A percentile compares a stretch with the other conserved stretches of the same genome.
Evolutionary conservation across 2,113 vertebrate species (phyloP).

Genomic region (Cyphomyrus discorhynchus): DNA sequence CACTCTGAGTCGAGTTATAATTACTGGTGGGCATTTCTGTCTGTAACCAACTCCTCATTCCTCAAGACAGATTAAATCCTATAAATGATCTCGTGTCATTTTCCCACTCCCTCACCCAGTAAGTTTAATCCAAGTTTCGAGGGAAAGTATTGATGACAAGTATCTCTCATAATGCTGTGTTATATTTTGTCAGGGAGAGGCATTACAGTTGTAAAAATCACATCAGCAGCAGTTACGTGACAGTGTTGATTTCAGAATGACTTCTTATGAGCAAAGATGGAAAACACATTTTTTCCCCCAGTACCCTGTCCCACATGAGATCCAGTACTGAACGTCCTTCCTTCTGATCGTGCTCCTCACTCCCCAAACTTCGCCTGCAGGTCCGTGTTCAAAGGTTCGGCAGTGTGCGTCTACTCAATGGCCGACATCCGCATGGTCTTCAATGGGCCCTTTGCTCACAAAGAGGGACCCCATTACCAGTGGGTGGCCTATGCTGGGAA

Average conservation of each 20-base stretch:
- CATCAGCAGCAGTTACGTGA: background rate
- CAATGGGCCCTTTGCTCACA: conserved; percentile 95
- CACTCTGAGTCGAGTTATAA: background rate
- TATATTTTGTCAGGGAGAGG: background rate
- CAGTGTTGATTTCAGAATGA: background rate
- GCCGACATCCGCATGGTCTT: conserved; percentile 97
- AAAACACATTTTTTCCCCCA: background rate
- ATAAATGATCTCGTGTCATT: background rate
- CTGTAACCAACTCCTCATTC: background rate
- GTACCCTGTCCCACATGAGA: background rate
- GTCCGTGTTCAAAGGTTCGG: conserved; percentile 93
- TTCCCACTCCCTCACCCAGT: background rate
- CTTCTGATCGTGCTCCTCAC: background rate
- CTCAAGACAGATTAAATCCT: background rate
- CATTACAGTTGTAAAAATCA: background rate
- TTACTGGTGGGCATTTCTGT: background rate
- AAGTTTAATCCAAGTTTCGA: background rate
- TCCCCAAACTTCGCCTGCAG: conserved; percentile 47
- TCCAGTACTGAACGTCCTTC: background rate
- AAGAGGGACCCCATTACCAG: conserved; percentile 97
- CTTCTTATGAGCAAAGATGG: background rate
- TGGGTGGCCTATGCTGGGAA: conserved; percentile 96
- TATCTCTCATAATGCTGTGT: background rate
- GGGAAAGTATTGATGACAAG: background rate
- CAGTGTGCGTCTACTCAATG: conserved; percentile 97